Conservation (phyloP, 1,140 invertebrate genomes). For the Aphelinus atriplicis region DNA sequence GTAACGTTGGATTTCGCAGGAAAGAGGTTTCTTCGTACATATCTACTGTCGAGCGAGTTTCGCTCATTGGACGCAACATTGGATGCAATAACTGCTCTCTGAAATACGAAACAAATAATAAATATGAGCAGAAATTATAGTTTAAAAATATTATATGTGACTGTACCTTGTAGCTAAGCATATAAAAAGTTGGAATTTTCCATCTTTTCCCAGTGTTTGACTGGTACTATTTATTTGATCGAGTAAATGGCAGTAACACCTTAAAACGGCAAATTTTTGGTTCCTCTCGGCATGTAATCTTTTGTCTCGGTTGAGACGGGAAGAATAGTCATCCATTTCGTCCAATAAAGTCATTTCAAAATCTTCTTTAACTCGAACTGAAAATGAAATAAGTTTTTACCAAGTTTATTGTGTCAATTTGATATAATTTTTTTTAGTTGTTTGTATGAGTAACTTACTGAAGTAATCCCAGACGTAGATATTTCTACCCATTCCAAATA, state of each 20-base stretch:
- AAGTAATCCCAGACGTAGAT: constrained; percentile 99
- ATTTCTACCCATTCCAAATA: constrained; percentile 85
- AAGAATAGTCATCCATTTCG: constrained; percentile 65
- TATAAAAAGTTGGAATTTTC: constrained; percentile 96
- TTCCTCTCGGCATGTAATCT: constrained; percentile 60
- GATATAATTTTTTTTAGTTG: no score
- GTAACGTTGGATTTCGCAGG: constrained; percentile 82
- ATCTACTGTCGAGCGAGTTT: constrained; percentile 84
- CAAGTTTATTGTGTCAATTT: no score
- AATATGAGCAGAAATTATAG: neutral
- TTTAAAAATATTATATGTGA: neutral
- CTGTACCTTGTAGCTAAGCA: constrained; percentile 74
- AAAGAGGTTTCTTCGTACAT: constrained; percentile 98
- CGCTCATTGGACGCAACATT: constrained; percentile 87
- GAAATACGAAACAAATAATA: constrained; percentile 36
- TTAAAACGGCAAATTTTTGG: constrained; percentile 75
- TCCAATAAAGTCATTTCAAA: constrained; percentile 80
- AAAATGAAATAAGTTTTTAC: constrained; percentile 50
- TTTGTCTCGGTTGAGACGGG: constrained; percentile 57
- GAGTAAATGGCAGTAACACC: constrained; percentile 81
- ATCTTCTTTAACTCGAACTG: constrained; percentile 86
- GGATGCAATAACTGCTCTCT: constrained; percentile 93
- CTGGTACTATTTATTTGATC: constrained; percentile 87
- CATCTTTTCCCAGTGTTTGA: constrained; percentile 93
- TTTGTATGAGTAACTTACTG: constrained; percentile 69